Evolutionary conservation across 2,888 invertebrate genomes (phyloP), one percentile per base, ranked within the genome.

Genomic region (Limnephilus marmoratus): DNA sequence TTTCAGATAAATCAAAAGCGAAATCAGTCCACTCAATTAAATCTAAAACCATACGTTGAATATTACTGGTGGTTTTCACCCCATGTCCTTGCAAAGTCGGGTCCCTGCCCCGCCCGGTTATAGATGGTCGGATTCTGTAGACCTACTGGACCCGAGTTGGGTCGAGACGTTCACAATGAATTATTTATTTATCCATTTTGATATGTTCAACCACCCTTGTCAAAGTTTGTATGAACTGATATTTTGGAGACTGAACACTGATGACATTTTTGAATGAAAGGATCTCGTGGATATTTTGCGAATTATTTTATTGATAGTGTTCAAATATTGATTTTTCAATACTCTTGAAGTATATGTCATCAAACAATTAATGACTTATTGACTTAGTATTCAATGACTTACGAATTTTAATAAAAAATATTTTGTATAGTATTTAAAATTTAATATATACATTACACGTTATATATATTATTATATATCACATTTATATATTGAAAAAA

Each of bases 21-120:
- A 86, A 86, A 86, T 86, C 45, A n/a, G 37, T 86, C 86, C 86
- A 86, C 45, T 24, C 86, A 86, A 49, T 86, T 86, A 45, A 86
- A 86, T 45, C 13, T 13, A 18, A 29, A n/a, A 45, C 86, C 86
- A 29, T 86, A 45, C 68, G 68, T 18, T 7, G 68, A 68, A 68
- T 24, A 68, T 24, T 24, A n/a, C 68, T 68, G 68, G 24, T 68
- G 24, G 24, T 68, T 68, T 68, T 68, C 68, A 24, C n/a, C 24
- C 9, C 68, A n/a, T 68, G 4, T 24, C 68, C 68, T 68, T 68
- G 68, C 68, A 68, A 68, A 68, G 68, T n/a, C n/a, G 68, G 68
- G 68, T 24, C 24, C 24, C 68, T n/a, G 24, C 68, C 24, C 15
- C 24, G 83, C 24, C 34, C 15, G 37, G 83, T 34, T 83, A 24